These are phyloP conservation scores for Nemotelus pantherinus DNA, from an alignment of 2,888 invertebrate genomes.

Conservation along the genomic window DNA sequence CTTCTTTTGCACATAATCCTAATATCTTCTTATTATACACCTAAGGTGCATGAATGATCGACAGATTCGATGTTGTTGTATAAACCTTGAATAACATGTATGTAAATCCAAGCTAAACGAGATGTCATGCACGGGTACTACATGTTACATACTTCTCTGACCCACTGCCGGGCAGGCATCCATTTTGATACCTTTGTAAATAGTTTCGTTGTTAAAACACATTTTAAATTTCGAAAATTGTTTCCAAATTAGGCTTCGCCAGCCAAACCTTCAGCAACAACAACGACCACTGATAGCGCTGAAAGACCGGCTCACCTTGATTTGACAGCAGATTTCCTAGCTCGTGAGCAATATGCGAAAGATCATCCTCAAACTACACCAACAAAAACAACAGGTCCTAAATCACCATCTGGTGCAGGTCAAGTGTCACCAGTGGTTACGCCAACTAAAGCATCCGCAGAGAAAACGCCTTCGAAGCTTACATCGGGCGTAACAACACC, in stretches of 20 bases:
- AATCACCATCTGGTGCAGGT: not conserved
- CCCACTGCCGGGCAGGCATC: not conserved
- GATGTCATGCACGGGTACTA: slow-evolving; percentile 14
- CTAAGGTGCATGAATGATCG: slow-evolving; percentile 3
- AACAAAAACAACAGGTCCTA: not conserved
- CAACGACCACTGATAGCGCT: not conserved
- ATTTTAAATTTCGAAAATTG: not conserved
- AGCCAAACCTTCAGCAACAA: slow-evolving; percentile 9
- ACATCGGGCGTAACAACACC: not conserved
- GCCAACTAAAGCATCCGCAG: slow-evolving; percentile 10
- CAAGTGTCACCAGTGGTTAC: not conserved
- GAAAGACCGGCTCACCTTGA: slow-evolving; percentile 58
- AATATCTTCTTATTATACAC: too few relatives aligned
- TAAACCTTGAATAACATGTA: not conserved
- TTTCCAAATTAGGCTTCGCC: slow-evolving; percentile 37
- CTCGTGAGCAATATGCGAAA: slow-evolving; percentile 72
- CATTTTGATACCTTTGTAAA: slow-evolving; percentile 6
- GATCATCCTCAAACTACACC: slow-evolving; percentile 3
- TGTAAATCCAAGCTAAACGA: slow-evolving; percentile 2
- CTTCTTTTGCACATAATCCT: too few relatives aligned
- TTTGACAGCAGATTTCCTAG: slow-evolving; percentile 73
- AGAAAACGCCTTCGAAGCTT: slow-evolving; percentile 24
- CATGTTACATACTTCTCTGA: not conserved
- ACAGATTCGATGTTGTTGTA: slow-evolving; percentile 29
- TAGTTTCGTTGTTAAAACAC: slow-evolving; percentile 5